Conservation (phyloP, 2,888 invertebrate genomes). For the Caenorhabditis sinica region DNA sequence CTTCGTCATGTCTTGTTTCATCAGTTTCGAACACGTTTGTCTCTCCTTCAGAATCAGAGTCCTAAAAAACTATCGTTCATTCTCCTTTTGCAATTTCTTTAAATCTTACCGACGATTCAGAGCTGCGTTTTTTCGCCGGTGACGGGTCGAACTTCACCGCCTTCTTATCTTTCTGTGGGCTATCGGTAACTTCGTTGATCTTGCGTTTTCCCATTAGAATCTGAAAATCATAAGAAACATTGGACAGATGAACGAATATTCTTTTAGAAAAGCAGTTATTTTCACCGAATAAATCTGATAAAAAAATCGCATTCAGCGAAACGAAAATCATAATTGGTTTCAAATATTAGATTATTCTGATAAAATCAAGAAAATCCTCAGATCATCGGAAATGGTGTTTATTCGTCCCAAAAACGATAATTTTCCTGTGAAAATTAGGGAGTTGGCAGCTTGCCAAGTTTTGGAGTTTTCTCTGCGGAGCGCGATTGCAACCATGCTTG, state of each 20-base stretch:
- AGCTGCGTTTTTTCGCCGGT: conserved; percentile 8
- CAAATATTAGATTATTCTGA: no score
- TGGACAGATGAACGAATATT: no score
- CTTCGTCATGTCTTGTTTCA: conserved; percentile 1
- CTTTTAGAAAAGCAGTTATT: no score
- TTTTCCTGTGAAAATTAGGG: background rate
- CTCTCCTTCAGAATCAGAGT: conserved; percentile 42
- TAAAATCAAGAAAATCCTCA: no score
- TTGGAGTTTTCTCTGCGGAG: conserved; percentile 1
- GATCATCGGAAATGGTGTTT: no score
- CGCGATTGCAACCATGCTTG: conserved; percentile 8
- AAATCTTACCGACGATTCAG: conserved; percentile 26
- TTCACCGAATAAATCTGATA: no score
- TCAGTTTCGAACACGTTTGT: background rate
- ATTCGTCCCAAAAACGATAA: background rate
- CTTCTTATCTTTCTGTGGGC: conserved; percentile 8
- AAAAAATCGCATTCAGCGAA: no score
- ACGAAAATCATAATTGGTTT: no score
- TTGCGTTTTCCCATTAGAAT: conserved; percentile 32
- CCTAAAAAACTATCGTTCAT: conserved; percentile 16
- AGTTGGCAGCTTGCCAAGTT: conserved; percentile 36
- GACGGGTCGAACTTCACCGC: background rate
- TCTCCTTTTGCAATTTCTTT: background rate
- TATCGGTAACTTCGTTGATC: background rate
- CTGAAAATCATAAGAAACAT: conserved; percentile 1